Evolutionary conservation across 2,797 vertebrate species (phyloP).

Genomic region (Cercopithecus mitis): DNA sequence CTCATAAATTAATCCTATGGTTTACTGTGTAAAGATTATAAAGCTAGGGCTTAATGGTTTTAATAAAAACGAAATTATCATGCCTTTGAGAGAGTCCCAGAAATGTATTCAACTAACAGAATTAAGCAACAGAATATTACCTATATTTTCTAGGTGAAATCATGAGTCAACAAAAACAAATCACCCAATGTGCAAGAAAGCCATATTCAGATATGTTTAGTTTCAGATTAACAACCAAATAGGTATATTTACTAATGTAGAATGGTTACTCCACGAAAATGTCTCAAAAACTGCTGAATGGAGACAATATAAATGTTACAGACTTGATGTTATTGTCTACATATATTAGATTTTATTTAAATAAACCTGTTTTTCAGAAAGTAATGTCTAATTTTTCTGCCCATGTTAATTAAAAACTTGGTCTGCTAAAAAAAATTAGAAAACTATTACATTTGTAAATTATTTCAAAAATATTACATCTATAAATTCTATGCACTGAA

Average conservation of each 20-base stretch:
- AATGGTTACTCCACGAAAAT: background rate
- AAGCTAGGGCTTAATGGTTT: background rate
- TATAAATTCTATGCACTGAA: background rate
- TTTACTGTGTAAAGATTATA: background rate
- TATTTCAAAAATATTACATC: background rate
- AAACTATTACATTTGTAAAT: background rate
- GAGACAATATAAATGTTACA: background rate
- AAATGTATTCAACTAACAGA: conserved; percentile 6
- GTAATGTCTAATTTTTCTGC: background rate
- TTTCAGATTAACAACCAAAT: conserved; percentile 28
- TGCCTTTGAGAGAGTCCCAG: background rate
- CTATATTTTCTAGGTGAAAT: background rate
- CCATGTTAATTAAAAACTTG: background rate
- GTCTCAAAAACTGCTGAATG: background rate
- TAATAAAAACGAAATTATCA: background rate
- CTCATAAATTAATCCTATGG: background rate
- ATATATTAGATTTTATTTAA: background rate
- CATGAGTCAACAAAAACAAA: background rate
- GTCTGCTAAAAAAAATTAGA: background rate
- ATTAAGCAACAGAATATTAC: background rate
- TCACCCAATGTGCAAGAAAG: background rate
- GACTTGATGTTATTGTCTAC: background rate
- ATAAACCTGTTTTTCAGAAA: background rate
- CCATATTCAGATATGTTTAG: background rate
- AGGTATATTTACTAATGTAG: background rate